These are phyloP conservation scores for Drosophila pegasa DNA, from an alignment of 2,888 invertebrate species.

Conservation along the genomic window DNA sequence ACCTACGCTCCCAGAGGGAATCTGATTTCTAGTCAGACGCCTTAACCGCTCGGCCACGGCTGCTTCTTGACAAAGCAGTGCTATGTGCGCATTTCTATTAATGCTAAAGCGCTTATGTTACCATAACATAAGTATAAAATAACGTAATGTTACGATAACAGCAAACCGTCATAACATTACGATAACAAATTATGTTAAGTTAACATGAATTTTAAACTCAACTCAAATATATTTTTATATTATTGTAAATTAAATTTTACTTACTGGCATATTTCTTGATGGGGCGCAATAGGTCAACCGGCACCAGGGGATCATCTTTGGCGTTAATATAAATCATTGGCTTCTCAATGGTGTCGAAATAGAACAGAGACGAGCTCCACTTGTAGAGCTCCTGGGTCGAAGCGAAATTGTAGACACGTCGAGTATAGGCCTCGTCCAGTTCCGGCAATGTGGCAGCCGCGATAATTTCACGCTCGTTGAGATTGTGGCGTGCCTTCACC, in stretches of 20 bases:
- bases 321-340: conserved; percentile 97
- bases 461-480: conserved; percentile 93
- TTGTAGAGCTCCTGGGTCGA: conserved; percentile 92
- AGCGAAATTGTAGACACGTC: conserved; percentile 91
- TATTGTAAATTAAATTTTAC: conserved; percentile 67
- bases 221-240: background rate
- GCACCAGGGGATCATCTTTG: conserved; percentile 96
- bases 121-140: conserved; percentile 17
- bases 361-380: conserved; percentile 93
- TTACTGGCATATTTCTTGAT: conserved; percentile 91
- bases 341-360: conserved; percentile 90
- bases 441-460: conserved; percentile 94
- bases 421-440: conserved; percentile 95
- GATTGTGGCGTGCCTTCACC: conserved; percentile 88
- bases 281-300: conserved; percentile 90
- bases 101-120: background rate
- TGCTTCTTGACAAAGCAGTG: conserved; percentile 58
- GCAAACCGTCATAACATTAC: conserved; percentile 7
- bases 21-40: conserved; percentile 85
- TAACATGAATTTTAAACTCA: background rate
- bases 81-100: conserved; percentile 13
- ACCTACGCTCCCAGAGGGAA: conserved; percentile 85
- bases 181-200: conserved; percentile 4
- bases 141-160: conserved; percentile 26
- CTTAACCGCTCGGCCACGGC: conserved; percentile 85